Evolutionary conservation across 2,113 vertebrate genomes (phyloP).

Genomic region (Ammodytes marinus): DNA sequence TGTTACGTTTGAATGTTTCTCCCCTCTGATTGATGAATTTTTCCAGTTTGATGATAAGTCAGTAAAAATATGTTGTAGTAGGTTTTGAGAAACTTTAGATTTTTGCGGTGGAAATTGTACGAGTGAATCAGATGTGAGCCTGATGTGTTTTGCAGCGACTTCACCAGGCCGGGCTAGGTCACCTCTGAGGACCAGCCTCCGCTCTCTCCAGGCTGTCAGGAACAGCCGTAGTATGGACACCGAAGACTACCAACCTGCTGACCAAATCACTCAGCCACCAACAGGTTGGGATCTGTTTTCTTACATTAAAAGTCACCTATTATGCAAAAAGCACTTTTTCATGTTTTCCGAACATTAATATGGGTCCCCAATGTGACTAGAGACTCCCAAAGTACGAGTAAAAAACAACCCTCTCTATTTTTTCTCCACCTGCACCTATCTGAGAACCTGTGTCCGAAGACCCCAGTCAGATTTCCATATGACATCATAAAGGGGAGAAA

Average conservation of each 20-base stretch:
- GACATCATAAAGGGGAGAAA: too few relatives aligned
- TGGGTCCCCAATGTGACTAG: too few relatives aligned
- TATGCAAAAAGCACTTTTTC: neutral
- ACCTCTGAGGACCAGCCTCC: slow-evolving; percentile 73
- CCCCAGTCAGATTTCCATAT: too few relatives aligned
- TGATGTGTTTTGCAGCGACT: slow-evolving; percentile 34
- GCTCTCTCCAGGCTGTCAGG: slow-evolving; percentile 77
- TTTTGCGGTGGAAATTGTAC: neutral
- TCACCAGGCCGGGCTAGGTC: slow-evolving; percentile 43
- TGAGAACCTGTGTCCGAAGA: too few relatives aligned
- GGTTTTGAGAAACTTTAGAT: neutral
- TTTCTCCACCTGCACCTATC: too few relatives aligned
- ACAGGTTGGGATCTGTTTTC: slow-evolving; percentile 52
- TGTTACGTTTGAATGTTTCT: neutral
- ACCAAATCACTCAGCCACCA: slow-evolving; percentile 18
- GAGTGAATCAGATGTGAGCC: neutral
- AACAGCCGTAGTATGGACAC: slow-evolving; percentile 73
- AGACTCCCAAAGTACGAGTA: too few relatives aligned
- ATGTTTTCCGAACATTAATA: neutral
- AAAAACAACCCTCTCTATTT: too few relatives aligned
- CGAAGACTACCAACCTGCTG: slow-evolving; percentile 13
- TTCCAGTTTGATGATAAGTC: neutral
- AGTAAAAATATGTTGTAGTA: neutral
- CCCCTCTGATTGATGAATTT: neutral
- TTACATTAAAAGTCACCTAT: neutral